Base-by-base conservation (phyloP, 2,113 vertebrate species). In the Pandion haliaetus region DNA sequence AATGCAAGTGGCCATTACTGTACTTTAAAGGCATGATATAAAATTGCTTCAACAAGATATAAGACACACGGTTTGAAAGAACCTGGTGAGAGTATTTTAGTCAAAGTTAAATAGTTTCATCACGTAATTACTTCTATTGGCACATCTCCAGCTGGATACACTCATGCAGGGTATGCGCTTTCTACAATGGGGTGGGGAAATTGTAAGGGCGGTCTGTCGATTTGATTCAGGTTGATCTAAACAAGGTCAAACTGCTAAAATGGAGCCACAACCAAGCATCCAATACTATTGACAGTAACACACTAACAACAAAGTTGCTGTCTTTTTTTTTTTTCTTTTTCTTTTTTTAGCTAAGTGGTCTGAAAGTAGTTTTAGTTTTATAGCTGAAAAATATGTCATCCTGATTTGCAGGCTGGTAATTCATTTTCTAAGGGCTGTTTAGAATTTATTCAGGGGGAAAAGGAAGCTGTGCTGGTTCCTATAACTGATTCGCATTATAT, bases 91-190 rank as follows among this genome's bases (percentile, higher is more conserved):
- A 98, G 98, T 98, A 98, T 98, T 98, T 98, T 98, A 98, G 98
- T 98, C 97, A 98, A 98, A 98, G 98, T 98, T 98, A 98, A 98
- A 98, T 98, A 98, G 98, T 98, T 98, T 98, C 98, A 98, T 98
- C 98, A 98, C 10, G 19, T 98, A 98, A 98, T 98, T 98, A 98
- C 98, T 98, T 98, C 97, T 98, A 98, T 98, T 98, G 98, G 98
- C 98, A 98, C 98, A 98, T 97, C 97, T 98, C 97, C 98, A 98
- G 98, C 94, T 96, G 97, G 96, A 98, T 74, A 93, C 54, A 18
- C 96, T 97, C 86, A 47, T 31, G 10, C 85, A 94, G 95, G 97
- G 85, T 94, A 96, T 95, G 80, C 11, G 80, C 91, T 97, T 97
- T 95, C 97, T 91, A 38, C 57, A 95, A 92, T 34, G 86, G 95